These are phyloP conservation scores for Semotilus atromaculatus DNA, from an alignment of 2,797 vertebrate species.

Conservation along the genomic window DNA sequence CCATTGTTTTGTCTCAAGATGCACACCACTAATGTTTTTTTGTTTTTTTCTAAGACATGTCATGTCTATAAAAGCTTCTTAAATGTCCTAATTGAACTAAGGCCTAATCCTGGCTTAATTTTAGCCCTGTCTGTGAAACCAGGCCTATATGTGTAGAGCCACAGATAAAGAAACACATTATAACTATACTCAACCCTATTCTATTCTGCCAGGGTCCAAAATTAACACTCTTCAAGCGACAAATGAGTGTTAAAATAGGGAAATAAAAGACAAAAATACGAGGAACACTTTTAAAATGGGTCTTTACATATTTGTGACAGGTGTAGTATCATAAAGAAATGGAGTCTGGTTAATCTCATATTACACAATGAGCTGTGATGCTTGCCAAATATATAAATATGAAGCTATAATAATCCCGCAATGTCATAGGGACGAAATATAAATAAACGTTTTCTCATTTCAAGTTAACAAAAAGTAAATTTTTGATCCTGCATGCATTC, in stretches of 20 bases:
- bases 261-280: neutral
- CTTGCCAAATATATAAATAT: neutral
- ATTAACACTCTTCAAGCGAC: neutral
- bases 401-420: neutral
- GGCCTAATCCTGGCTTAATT: no score
- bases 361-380: neutral
- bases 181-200: neutral
- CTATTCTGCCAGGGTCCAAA: no score
- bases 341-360: neutral
- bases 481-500: neutral
- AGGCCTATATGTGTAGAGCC: neutral
- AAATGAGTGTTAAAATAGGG: neutral
- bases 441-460: neutral
- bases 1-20: no score
- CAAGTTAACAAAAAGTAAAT: neutral
- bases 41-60: no score
- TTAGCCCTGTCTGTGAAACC: no score
- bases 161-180: neutral
- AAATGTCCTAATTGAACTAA: no score
- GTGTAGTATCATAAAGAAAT: neutral
- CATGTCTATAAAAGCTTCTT: no score
- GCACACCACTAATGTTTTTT: no score
- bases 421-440: neutral
- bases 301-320: neutral
- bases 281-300: neutral